phyloP scores from a whole-genome alignment of 2,113 vertebrate genomes.

The Dascyllus trimaculatus region DNA sequence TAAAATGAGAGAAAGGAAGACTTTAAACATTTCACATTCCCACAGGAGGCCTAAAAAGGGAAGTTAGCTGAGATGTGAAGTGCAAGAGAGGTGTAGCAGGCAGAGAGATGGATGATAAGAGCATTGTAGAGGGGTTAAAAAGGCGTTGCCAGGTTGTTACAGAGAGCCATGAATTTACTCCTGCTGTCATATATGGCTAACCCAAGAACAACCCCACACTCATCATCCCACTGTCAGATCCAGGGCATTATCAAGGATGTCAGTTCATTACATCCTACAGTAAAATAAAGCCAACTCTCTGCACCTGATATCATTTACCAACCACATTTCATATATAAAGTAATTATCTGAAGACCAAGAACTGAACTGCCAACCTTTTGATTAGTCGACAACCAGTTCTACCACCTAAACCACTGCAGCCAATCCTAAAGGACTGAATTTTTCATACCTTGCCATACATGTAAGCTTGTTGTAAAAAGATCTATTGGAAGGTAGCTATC shows the following conservation, averaged over 20 bases:
- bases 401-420: too few relatives aligned
- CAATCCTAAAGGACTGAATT: neutral
- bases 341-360: neutral
- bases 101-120: slow-evolving; percentile 22
- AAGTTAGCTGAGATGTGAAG: slow-evolving; percentile 4
- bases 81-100: slow-evolving; percentile 7
- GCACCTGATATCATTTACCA: neutral
- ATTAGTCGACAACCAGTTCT: too few relatives aligned
- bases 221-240: slow-evolving; percentile 19
- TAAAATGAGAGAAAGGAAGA: slow-evolving; percentile 11
- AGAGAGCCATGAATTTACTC: slow-evolving; percentile 49
- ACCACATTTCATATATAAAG: neutral
- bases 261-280: slow-evolving; percentile 16
- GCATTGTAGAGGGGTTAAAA: slow-evolving; percentile 11
- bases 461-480: neutral
- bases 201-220: slow-evolving; percentile 48
- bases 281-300: neutral
- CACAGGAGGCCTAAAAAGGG: slow-evolving; percentile 3
- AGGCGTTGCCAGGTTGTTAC: slow-evolving; percentile 36
- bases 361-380: too few relatives aligned
- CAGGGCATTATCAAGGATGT: slow-evolving; percentile 21
- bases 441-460: neutral
- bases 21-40: neutral
- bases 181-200: slow-evolving; percentile 48
- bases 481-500: neutral